phyloP scores from a whole-genome alignment of 53 echinoderm and acorn worm genomes.

The Henricia sp. region DNA sequence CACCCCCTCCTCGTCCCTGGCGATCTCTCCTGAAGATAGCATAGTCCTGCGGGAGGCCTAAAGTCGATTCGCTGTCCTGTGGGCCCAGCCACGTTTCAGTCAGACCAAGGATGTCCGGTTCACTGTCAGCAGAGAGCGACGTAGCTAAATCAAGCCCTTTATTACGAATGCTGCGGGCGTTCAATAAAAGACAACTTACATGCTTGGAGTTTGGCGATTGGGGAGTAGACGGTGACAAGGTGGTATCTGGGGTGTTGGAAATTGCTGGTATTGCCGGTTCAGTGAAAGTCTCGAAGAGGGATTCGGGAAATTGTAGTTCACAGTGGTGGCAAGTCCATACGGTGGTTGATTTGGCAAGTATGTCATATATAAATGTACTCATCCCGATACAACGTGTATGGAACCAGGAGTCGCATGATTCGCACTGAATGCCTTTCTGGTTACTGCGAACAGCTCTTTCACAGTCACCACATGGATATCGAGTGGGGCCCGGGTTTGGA shows the following conservation, averaged over 20 bases:
- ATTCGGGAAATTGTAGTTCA: not conserved
- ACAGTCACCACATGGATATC: conserved; percentile 12
- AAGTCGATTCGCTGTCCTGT: no score
- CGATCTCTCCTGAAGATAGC: no score
- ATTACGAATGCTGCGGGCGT: no score
- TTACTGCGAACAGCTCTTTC: not conserved
- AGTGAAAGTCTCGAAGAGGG: conserved; percentile 1
- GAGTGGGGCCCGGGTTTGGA: not conserved
- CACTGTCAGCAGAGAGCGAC: conserved; percentile 12
- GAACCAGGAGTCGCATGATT: not conserved
- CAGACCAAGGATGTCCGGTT: no score
- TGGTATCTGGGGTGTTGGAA: not conserved
- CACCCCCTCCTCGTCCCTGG: no score
- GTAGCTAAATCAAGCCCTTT: not conserved
- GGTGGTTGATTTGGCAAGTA: conserved; percentile 2
- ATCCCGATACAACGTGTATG: conserved; percentile 6
- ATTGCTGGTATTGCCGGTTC: not conserved
- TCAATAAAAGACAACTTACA: not conserved
- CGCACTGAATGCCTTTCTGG: conserved; percentile 6
- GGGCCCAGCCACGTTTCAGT: no score
- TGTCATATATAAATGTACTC: not conserved
- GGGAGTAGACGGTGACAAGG: not conserved
- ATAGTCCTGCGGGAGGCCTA: no score
- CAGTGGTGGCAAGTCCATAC: conserved; percentile 6
- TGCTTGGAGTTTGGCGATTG: not conserved